Conservation (phyloP, 2,888 invertebrate species). For the Pseudococcus jackbeardsleyi region DNA sequence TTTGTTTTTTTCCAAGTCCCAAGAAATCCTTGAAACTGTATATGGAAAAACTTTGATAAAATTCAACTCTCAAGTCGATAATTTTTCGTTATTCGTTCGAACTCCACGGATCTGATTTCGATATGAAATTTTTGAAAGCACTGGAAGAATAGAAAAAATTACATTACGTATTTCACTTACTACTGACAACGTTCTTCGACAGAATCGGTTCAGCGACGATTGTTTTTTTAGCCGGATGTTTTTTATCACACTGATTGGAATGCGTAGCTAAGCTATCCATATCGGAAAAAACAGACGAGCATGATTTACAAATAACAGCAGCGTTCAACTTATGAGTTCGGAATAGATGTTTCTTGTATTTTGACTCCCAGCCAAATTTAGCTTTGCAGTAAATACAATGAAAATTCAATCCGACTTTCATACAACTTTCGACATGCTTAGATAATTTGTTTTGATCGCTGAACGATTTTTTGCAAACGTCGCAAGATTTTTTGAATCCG, state of each 20-base stretch:
- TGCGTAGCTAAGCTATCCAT: conserved; percentile 50
- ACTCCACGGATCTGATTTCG: too few relatives aligned
- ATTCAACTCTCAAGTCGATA: too few relatives aligned
- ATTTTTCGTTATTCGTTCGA: too few relatives aligned
- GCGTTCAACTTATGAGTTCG: conserved; percentile 57
- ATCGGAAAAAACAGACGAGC: conserved; percentile 56
- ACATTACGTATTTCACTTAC: neutral
- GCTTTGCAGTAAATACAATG: conserved; percentile 51
- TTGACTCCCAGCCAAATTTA: conserved; percentile 60
- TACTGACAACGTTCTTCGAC: neutral
- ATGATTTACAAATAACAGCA: conserved; percentile 55
- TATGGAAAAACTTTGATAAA: too few relatives aligned
- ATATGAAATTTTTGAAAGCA: neutral
- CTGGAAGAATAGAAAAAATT: neutral
- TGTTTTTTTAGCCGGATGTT: neutral
- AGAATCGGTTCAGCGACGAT: neutral
- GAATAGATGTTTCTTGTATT: conserved; percentile 61
- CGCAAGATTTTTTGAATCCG: conserved; percentile 28
- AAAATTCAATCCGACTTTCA: conserved; percentile 35
- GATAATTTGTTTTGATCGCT: conserved; percentile 48
- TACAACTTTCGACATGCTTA: conserved; percentile 49
- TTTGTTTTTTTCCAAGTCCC: too few relatives aligned
- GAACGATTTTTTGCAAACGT: conserved; percentile 57
- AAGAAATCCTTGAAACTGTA: too few relatives aligned
- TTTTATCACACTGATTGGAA: conserved; percentile 48